Percentiles rank a stretch among this genome's conserved stretches.
phyloP scores from a whole-genome alignment of 2,888 invertebrate genomes.

The Phortica okadai region DNA sequence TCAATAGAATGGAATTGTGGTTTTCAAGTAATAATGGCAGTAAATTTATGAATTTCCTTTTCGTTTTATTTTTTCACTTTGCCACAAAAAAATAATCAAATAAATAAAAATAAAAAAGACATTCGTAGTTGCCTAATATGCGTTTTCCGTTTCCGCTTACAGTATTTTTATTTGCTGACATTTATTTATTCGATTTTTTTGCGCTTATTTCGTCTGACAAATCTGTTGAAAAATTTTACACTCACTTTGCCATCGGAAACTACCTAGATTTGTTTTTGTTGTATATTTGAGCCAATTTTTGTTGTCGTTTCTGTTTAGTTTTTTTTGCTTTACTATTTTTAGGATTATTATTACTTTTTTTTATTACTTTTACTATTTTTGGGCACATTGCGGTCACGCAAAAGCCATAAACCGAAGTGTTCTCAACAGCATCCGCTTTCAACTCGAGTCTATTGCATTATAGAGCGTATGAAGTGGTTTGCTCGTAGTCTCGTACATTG shows the following conservation, averaged over 20 bases:
- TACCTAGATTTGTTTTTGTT: not conserved
- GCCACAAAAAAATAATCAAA: not conserved
- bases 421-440: slow-evolving; percentile 24
- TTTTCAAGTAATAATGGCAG: not conserved
- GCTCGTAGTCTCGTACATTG: not conserved
- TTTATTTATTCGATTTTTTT: not conserved
- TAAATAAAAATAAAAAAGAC: not conserved
- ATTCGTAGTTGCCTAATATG: not conserved
- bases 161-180: not conserved
- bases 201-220: slow-evolving; percentile 9
- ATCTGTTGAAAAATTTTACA: slow-evolving; percentile 9
- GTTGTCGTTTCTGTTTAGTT: not conserved
- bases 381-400: slow-evolving; percentile 26
- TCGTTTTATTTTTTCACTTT: not conserved
- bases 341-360: not conserved
- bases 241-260: not conserved
- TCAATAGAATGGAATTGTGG: slow-evolving; percentile 42
- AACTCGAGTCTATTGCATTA: slow-evolving; percentile 26
- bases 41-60: not conserved
- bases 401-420: slow-evolving; percentile 31
- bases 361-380: slow-evolving; percentile 1
- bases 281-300: not conserved
- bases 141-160: not conserved
- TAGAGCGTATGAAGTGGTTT: slow-evolving; percentile 12
- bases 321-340: not conserved